Percentiles rank a stretch among this genome's conserved stretches.
Evolutionary conservation across 1,140 invertebrate species (phyloP).

Genomic region (Gryon sp.): DNA sequence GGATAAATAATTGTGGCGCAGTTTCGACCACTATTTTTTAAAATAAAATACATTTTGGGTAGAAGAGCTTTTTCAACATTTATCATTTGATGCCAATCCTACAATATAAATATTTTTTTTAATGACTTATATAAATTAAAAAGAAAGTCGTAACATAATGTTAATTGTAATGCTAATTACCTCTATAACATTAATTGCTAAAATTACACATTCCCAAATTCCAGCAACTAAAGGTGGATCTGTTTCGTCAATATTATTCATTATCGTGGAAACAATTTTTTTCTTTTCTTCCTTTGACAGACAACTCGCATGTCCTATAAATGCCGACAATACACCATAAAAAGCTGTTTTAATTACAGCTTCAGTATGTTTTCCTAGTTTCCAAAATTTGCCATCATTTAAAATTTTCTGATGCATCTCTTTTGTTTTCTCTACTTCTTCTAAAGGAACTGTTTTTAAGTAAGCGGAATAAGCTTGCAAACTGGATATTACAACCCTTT

Average conservation of each 20-base stretch:
- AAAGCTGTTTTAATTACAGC: slow-evolving; percentile 82
- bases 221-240: slow-evolving; percentile 84
- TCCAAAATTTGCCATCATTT: slow-evolving; percentile 86
- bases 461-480: slow-evolving; percentile 84
- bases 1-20: slow-evolving; percentile 86
- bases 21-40: slow-evolving; percentile 84
- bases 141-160: slow-evolving; percentile 1
- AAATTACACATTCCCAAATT: slow-evolving; percentile 86
- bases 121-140: too few relatives aligned
- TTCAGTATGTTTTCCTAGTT: slow-evolving; percentile 82
- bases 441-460: slow-evolving; percentile 79
- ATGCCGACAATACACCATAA: slow-evolving; percentile 83
- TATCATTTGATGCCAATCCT: slow-evolving; percentile 86
- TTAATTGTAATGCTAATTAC: slow-evolving; percentile 74
- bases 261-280: slow-evolving; percentile 81
- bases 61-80: slow-evolving; percentile 86
- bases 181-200: slow-evolving; percentile 81
- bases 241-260: slow-evolving; percentile 85
- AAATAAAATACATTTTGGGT: slow-evolving; percentile 84
- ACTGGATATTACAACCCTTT: slow-evolving; percentile 84
- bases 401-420: slow-evolving; percentile 81
- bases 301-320: slow-evolving; percentile 81
- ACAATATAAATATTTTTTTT: too few relatives aligned
- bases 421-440: slow-evolving; percentile 79
- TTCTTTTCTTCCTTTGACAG: slow-evolving; percentile 79